Percentiles rank a stretch among this genome's conserved stretches.
Evolutionary conservation across 2,113 vertebrate species (phyloP).

Genomic region (cattle (Bos taurus)): ARS-UCD2.0 NC_037333.1:39097501-39098000

Average conservation of each 20-base stretch:
- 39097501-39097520: constrained; percentile 40
- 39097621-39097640: neutral
- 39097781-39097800: constrained; percentile 4
- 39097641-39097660: neutral
- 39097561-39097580: constrained; percentile 20
- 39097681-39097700: neutral
- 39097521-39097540: constrained; percentile 27
- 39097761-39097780: neutral
- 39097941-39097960: neutral
- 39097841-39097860: constrained; percentile 17
- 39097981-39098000: neutral
- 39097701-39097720: constrained; percentile 47
- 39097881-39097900: neutral
- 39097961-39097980: neutral
- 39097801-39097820: neutral
- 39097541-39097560: neutral
- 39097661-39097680: neutral
- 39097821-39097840: neutral
- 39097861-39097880: neutral
- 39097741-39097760: neutral
- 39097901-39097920: neutral
- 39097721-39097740: neutral
- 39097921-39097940: neutral
- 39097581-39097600: neutral
- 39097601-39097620: constrained; percentile 33